Conservation (phyloP, 2,888 invertebrate genomes). For the Melikaiella ostensackeni region DNA sequence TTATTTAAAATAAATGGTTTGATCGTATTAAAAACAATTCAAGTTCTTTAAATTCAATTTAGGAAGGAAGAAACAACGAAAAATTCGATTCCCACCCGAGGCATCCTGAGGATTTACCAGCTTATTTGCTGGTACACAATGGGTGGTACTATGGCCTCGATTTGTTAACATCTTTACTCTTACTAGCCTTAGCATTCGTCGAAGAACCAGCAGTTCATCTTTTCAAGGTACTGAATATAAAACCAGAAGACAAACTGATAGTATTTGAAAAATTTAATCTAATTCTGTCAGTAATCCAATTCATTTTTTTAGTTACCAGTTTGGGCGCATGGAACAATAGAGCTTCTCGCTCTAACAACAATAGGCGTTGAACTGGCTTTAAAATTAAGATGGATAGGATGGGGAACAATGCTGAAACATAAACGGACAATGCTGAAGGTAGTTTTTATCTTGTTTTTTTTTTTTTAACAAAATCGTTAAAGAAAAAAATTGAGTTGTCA, state of each 20-base stretch:
- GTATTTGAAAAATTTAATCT: not conserved
- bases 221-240: slow-evolving; percentile 79
- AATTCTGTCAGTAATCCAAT: slow-evolving; percentile 34
- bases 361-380: slow-evolving; percentile 88
- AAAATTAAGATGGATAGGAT: slow-evolving; percentile 92
- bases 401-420: slow-evolving; percentile 89
- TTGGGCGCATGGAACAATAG: slow-evolving; percentile 89
- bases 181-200: slow-evolving; percentile 87
- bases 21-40: slow-evolving; percentile 46
- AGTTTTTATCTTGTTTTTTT: slow-evolving; percentile 46
- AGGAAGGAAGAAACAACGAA: slow-evolving; percentile 95
- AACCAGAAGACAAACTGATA: not conserved
- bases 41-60: slow-evolving; percentile 60
- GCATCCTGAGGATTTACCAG: slow-evolving; percentile 89
- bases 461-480: not conserved
- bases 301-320: slow-evolving; percentile 82
- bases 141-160: slow-evolving; percentile 92
- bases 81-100: slow-evolving; percentile 93
- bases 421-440: slow-evolving; percentile 92
- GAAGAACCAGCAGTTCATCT: slow-evolving; percentile 89
- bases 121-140: slow-evolving; percentile 92
- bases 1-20: not conserved
- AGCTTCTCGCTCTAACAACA: slow-evolving; percentile 86
- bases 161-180: slow-evolving; percentile 85
- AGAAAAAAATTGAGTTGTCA: not conserved